Evolutionary conservation across 2,888 invertebrate genomes (phyloP).

Genomic region (Danaus chrysippus): DNA sequence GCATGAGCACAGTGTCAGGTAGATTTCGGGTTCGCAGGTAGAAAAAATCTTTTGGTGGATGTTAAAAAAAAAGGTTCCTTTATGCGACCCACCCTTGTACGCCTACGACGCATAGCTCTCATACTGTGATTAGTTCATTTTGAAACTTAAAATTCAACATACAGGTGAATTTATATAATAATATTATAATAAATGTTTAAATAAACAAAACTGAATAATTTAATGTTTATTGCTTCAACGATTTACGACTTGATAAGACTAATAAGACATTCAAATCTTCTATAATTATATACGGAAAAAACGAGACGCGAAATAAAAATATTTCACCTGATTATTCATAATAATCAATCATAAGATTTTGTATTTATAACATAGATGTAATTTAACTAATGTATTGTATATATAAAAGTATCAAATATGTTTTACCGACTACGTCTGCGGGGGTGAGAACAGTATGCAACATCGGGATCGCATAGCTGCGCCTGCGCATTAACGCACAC

Average conservation of each 20-base stretch:
- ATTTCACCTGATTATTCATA: background rate
- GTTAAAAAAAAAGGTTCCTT: constrained; percentile 68
- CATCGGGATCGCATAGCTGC: constrained; percentile 40
- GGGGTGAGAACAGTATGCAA: constrained; percentile 51
- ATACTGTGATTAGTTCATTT: constrained; percentile 30
- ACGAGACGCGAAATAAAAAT: background rate
- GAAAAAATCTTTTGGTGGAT: constrained; percentile 69
- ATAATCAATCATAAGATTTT: too few relatives aligned
- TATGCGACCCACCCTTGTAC: constrained; percentile 72
- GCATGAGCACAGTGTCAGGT: constrained; percentile 61
- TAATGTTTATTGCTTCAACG: background rate
- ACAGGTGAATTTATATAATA: too few relatives aligned
- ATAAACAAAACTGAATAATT: background rate
- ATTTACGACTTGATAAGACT: background rate
- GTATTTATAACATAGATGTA: too few relatives aligned
- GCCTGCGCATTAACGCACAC: constrained; percentile 38
- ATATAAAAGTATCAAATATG: constrained; percentile 39
- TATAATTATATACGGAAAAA: background rate
- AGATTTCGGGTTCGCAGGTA: constrained; percentile 73
- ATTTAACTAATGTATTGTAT: background rate
- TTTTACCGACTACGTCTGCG: constrained; percentile 31
- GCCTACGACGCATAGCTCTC: constrained; percentile 61
- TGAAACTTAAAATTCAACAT: constrained; percentile 34
- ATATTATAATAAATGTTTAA: background rate
- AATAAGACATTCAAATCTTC: too few relatives aligned